phyloP scores from a whole-genome alignment of 2,113 vertebrate species.

The Ageneiosus marmoratus region DNA sequence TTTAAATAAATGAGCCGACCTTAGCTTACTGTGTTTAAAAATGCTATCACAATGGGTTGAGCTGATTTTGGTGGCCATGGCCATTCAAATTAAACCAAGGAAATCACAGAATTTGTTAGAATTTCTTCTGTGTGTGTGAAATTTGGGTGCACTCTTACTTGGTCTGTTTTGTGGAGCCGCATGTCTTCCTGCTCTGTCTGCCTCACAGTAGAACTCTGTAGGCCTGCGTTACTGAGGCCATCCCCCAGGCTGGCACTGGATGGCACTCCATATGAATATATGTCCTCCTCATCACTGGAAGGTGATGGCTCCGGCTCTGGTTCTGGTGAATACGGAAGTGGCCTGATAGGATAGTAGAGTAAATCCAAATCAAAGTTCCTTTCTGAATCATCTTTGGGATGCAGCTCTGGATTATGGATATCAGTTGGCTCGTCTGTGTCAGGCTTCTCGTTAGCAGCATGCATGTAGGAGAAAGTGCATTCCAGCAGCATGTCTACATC shows the following conservation, averaged over 20 bases:
- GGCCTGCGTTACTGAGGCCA: conserved; percentile 46
- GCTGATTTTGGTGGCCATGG: neutral
- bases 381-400: conserved; percentile 25
- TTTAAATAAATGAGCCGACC: too few relatives aligned
- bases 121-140: neutral
- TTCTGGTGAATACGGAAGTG: conserved; percentile 57
- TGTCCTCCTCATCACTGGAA: conserved; percentile 95
- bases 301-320: conserved; percentile 53
- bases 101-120: neutral
- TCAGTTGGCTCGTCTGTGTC: conserved; percentile 59
- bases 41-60: neutral
- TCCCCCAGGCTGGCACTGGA: conserved; percentile 71
- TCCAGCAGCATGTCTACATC: conserved; percentile 75
- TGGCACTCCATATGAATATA: conserved; percentile 80
- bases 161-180: conserved; percentile 75
- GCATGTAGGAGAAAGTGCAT: conserved; percentile 75
- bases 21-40: neutral
- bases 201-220: conserved; percentile 53
- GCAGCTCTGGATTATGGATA: conserved; percentile 54
- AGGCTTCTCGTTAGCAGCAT: conserved; percentile 51
- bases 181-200: conserved; percentile 63
- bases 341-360: conserved; percentile 44
- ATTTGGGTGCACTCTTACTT: conserved; percentile 69
- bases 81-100: neutral
- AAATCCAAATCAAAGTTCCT: conserved; percentile 38